A percentile compares a stretch with the other conserved stretches of the same genome.
Conservation (phyloP, 2,113 vertebrate genomes). For the Todiramphus chloris region DNA sequence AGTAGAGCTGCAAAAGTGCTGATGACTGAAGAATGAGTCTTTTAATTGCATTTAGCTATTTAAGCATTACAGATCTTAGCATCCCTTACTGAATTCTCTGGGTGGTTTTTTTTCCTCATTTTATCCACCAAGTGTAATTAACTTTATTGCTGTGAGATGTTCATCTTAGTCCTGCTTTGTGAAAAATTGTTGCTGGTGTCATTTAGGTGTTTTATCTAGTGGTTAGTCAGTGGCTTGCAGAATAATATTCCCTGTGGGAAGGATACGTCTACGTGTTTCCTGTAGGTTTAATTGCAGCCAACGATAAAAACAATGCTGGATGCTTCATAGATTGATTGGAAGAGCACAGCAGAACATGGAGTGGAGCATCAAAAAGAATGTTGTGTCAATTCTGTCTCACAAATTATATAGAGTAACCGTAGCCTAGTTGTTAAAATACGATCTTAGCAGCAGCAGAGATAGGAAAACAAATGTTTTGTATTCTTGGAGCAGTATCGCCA, state of each 20-base stretch:
- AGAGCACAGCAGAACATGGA: not conserved
- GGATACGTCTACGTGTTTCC: constrained; percentile 3
- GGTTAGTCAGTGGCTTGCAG: constrained; percentile 10
- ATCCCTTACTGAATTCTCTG: constrained; percentile 22
- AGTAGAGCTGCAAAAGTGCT: constrained; percentile 6
- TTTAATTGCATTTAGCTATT: constrained; percentile 53
- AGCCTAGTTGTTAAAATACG: not conserved
- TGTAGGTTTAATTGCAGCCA: constrained; percentile 40
- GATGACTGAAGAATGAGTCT: constrained; percentile 47
- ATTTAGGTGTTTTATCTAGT: constrained; percentile 17
- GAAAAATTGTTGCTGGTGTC: constrained; percentile 26
- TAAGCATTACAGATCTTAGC: constrained; percentile 30
- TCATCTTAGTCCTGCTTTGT: constrained; percentile 39
- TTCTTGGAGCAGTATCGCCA: not conserved
- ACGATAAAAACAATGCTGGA: constrained; percentile 1
- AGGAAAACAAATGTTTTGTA: not conserved
- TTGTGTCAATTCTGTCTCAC: not conserved
- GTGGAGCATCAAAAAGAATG: not conserved
- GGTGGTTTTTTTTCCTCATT: constrained; percentile 25
- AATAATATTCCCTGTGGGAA: constrained; percentile 10
- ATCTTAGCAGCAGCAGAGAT: not conserved
- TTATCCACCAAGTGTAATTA: constrained; percentile 54
- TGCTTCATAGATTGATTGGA: not conserved
- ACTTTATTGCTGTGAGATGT: constrained; percentile 42
- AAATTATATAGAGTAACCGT: not conserved